A percentile compares a stretch with the other conserved stretches of the same genome.
These are phyloP conservation scores for Mythimna pallens DNA, from an alignment of 2,888 invertebrate species.

Conservation along the genomic window DNA sequence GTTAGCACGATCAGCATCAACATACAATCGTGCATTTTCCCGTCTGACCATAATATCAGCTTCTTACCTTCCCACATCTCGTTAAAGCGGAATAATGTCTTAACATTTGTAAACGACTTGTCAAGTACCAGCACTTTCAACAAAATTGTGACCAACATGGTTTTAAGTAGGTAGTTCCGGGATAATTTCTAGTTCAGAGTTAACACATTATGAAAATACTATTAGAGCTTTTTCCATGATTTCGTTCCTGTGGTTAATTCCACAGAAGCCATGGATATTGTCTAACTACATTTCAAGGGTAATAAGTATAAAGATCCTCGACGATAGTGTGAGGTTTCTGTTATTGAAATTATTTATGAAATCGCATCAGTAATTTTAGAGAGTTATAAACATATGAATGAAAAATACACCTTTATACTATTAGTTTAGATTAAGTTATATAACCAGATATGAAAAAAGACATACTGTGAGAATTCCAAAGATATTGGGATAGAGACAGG, in stretches of 20 bases:
- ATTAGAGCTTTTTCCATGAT: no score
- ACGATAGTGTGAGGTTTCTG: neutral
- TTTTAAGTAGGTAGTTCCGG: conserved; percentile 48
- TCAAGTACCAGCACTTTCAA: conserved; percentile 35
- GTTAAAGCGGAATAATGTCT: conserved; percentile 56
- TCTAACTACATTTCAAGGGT: no score
- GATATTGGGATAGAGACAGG: neutral
- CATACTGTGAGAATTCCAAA: neutral
- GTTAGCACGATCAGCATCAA: conserved; percentile 50
- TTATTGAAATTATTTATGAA: neutral
- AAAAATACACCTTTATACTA: no score
- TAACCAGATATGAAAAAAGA: neutral
- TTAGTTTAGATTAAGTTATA: neutral
- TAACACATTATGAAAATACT: neutral
- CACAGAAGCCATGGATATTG: neutral
- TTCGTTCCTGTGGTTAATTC: neutral
- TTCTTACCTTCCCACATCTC: conserved; percentile 57
- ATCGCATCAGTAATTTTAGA: neutral
- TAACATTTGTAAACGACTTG: conserved; percentile 50
- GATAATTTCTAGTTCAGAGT: conserved; percentile 12
- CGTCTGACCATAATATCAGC: conserved; percentile 56
- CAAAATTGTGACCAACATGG: conserved; percentile 16
- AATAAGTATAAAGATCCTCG: no score
- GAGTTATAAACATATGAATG: no score
- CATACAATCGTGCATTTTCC: conserved; percentile 60